phyloP scores from a whole-genome alignment of 2,888 invertebrate species.

The Antitype chi region DNA sequence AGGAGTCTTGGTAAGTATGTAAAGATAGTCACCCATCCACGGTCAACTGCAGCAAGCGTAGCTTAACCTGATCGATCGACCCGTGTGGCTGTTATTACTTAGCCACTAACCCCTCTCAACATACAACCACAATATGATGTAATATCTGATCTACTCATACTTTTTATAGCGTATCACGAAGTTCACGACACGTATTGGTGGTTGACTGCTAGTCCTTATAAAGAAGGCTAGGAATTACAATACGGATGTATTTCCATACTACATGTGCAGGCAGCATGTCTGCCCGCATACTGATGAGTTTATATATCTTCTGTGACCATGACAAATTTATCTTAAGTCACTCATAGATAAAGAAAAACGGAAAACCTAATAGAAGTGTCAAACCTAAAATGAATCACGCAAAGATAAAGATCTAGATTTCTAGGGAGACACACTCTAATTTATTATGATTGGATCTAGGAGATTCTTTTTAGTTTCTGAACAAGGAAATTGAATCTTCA shows the following conservation, averaged over 20 bases:
- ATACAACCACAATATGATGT: not conserved
- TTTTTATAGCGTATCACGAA: conserved; percentile 35
- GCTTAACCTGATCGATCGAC: too few species aligned
- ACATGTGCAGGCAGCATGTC: conserved; percentile 11
- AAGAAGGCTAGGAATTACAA: not conserved
- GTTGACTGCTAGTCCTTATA: conserved; percentile 6
- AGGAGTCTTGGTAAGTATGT: too few species aligned
- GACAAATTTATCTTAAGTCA: not conserved
- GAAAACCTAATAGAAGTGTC: conserved; percentile 7
- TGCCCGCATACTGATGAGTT: conserved; percentile 40
- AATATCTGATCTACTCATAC: not conserved
- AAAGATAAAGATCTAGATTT: conserved; percentile 15
- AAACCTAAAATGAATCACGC: conserved; percentile 23
- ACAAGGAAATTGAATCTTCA: conserved; percentile 2
- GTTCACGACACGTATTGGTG: conserved; percentile 11
- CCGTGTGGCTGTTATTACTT: too few species aligned
- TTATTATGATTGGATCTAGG: conserved; percentile 30
- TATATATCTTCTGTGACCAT: conserved; percentile 7
- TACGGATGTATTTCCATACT: conserved; percentile 14
- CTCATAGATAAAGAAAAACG: not conserved
- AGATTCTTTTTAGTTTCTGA: conserved; percentile 2
- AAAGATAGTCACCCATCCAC: too few species aligned
- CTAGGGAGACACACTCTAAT: not conserved
- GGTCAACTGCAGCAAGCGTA: too few species aligned
- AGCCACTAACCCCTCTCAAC: too few species aligned